Evolutionary conservation across 2,113 vertebrate genomes (phyloP).

Genomic region (Taurulus bubalis): DNA sequence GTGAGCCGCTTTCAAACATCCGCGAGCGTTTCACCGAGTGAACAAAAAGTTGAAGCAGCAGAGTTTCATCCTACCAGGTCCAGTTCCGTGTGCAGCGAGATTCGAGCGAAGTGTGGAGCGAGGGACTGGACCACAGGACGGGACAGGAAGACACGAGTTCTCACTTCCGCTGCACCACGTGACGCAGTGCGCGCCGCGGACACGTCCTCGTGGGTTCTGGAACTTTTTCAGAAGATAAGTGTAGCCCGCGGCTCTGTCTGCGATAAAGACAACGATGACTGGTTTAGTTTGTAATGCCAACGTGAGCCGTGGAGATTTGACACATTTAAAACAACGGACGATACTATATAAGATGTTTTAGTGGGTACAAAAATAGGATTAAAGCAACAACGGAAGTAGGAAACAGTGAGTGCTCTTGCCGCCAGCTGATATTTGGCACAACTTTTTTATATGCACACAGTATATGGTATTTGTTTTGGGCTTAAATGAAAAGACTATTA

Average conservation of each 20-base stretch:
- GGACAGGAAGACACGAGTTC: slow-evolving; percentile 35
- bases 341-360: neutral
- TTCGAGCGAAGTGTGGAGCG: neutral
- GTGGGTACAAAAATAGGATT: neutral
- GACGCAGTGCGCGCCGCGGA: neutral
- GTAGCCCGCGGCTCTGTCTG: neutral
- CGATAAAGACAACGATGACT: neutral
- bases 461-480: neutral
- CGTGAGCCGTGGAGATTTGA: too few species aligned
- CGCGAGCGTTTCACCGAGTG: neutral
- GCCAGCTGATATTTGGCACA: neutral
- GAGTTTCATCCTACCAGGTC: slow-evolving; percentile 13
- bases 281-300: neutral
- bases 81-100: neutral
- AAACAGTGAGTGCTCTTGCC: neutral
- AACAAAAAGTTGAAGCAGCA: neutral
- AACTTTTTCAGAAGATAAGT: neutral
- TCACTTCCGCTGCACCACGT: slow-evolving; percentile 41
- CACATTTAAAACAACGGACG: neutral
- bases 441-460: neutral
- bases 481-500: neutral
- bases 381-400: neutral
- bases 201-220: neutral
- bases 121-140: neutral
- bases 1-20: neutral